Conservation (phyloP, 2,113 vertebrate genomes). For the Herpetotheres cachinnans region DNA sequence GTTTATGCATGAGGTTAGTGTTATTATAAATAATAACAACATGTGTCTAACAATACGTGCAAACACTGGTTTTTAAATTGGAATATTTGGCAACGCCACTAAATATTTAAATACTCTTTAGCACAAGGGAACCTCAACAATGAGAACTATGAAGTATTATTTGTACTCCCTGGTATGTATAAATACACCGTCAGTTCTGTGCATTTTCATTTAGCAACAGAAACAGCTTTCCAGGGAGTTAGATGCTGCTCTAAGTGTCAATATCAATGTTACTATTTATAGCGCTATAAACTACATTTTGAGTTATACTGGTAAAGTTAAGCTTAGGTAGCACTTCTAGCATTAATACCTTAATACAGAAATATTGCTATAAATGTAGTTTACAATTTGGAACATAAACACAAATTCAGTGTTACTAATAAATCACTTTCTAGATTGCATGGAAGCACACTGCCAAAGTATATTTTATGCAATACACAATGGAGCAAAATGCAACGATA, state of each 20-base stretch:
- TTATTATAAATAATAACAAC: neutral
- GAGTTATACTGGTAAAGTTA: slow-evolving; percentile 58
- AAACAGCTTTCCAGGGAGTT: slow-evolving; percentile 47
- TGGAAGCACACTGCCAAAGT: slow-evolving; percentile 31
- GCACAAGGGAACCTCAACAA: neutral
- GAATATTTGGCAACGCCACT: neutral
- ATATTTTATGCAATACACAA: slow-evolving; percentile 53
- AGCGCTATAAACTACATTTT: slow-evolving; percentile 67
- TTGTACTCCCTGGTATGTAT: slow-evolving; percentile 2
- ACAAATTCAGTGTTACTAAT: slow-evolving; percentile 56
- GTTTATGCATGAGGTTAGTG: neutral
- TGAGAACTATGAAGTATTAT: slow-evolving; percentile 7
- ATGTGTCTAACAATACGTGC: neutral
- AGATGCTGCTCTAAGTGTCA: slow-evolving; percentile 62
- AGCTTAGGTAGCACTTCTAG: slow-evolving; percentile 61
- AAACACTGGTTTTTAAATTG: neutral
- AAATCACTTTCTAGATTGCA: slow-evolving; percentile 64
- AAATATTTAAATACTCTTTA: neutral
- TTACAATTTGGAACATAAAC: slow-evolving; percentile 70
- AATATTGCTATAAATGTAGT: slow-evolving; percentile 61
- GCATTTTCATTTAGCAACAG: slow-evolving; percentile 48
- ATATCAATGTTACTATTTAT: slow-evolving; percentile 71
- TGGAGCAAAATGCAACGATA: slow-evolving; percentile 57
- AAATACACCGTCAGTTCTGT: slow-evolving; percentile 25
- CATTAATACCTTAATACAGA: slow-evolving; percentile 66